A percentile compares a stretch with the other conserved stretches of the same genome.
These are phyloP conservation scores for Drosophila atripex DNA, from an alignment of 2,888 invertebrate genomes.

Conservation along the genomic window DNA sequence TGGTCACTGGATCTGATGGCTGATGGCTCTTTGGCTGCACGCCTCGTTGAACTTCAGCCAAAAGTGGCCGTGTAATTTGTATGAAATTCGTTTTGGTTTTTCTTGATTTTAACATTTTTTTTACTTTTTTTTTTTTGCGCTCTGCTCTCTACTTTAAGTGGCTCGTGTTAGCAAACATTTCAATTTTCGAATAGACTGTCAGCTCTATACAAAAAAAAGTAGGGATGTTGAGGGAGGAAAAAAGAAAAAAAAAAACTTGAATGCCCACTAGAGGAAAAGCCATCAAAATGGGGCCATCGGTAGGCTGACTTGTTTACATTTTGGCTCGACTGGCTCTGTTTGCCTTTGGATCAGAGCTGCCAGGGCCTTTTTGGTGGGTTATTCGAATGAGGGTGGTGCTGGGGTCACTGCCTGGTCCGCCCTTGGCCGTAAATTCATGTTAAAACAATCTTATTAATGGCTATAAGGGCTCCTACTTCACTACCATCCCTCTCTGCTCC, in stretches of 20 bases:
- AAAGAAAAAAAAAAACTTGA: neutral
- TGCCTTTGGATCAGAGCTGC: conserved; percentile 18
- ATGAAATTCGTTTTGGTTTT: conserved; percentile 54
- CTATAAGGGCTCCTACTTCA: conserved; percentile 49
- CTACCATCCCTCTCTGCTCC: neutral
- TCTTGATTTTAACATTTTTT: conserved; percentile 21
- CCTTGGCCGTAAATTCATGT: conserved; percentile 73
- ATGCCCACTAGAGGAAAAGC: conserved; percentile 20
- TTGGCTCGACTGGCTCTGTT: conserved; percentile 41
- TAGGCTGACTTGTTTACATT: conserved; percentile 50
- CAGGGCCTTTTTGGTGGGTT: conserved; percentile 3
- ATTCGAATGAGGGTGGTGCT: conserved; percentile 6
- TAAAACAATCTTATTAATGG: conserved; percentile 80
- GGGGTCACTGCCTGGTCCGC: conserved; percentile 53
- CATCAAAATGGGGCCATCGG: conserved; percentile 37
- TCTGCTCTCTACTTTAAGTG: conserved; percentile 36
- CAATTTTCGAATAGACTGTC: conserved; percentile 63
- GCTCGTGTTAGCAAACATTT: conserved; percentile 71
- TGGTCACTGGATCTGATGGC: conserved; percentile 42
- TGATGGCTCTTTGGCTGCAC: conserved; percentile 49
- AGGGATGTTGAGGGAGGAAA: neutral
- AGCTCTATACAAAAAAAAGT: conserved; percentile 10
- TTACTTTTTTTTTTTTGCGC: conserved; percentile 21
- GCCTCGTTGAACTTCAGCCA: conserved; percentile 68
- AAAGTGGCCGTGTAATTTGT: conserved; percentile 75